Evolutionary conservation across 2,888 invertebrate species (phyloP), one percentile per base, ranked within the genome.

Genomic region (Noctuana brunneofusca): DNA sequence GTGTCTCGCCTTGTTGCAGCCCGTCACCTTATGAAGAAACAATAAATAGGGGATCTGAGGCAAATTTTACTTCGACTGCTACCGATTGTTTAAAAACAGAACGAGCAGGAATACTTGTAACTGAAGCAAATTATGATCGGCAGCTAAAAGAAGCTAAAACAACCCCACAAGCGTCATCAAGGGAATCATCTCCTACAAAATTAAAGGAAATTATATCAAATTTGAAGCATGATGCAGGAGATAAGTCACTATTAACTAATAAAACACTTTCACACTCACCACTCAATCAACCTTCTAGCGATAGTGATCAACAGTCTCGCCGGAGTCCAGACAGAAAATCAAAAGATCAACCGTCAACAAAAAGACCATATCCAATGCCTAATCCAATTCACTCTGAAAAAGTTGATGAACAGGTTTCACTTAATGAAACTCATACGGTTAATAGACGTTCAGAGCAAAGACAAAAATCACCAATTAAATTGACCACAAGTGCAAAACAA

Each of bases 1-100:
- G 78, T 66, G 73, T 79, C 3, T 86, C 88, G 1, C 86, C 87
- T 4, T 80, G 81, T 65, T 70, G 64, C 12, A 89, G 84, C 72
- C 84, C 86, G 9, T 71, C 65, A 56, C 72, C 73, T 2, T 76
- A 69, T 63, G 84, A 84, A 66, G 68, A 69, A 14, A 73, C 71
- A 46, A 67, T 68, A 12, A 70, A 75, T 14, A 65, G 65, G 38
- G 69, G 76, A n/a, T 63, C 65, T 12, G 66, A 65, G 4, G 74
- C 71, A 16, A 69, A 75, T 59, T 67, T 46, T 12, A 66, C 58
- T 35, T 71, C 72, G 58, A 66, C 68, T 56, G 74, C 75, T 1
- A 75, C 71, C 27, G 77, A 83, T 38, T 81, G 83, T 59, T 76
- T 83, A 46, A 64, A 65, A 3, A 68, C 71, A 22, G 85, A 87